Conservation (phyloP, 2,113 vertebrate genomes). For the Mus musculus region DNA sequence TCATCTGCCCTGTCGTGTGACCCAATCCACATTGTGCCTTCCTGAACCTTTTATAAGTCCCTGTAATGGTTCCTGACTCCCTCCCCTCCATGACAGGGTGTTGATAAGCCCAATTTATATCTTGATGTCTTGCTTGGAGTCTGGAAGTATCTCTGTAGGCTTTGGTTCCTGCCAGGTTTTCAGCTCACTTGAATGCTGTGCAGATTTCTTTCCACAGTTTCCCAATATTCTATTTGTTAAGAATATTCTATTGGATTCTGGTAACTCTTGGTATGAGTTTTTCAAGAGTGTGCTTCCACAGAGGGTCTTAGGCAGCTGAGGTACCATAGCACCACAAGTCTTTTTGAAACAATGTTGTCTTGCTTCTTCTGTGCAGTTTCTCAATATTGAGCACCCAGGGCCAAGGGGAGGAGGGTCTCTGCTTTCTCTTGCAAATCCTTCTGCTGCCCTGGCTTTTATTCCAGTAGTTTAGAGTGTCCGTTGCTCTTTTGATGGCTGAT, state of each 20-base stretch:
- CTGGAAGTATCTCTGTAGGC: neutral
- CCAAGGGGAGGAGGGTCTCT: neutral
- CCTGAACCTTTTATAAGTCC: constrained; percentile 72
- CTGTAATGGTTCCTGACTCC: neutral
- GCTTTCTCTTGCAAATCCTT: neutral
- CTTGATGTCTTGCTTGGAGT: neutral
- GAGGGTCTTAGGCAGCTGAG: neutral
- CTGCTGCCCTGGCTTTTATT: no score
- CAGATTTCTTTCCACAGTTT: neutral
- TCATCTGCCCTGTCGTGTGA: constrained; percentile 38
- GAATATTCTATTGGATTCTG: neutral
- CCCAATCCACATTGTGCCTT: constrained; percentile 66
- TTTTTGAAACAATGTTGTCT: neutral
- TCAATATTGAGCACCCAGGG: neutral
- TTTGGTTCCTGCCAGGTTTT: neutral
- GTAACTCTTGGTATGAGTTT: neutral
- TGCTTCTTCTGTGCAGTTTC: neutral
- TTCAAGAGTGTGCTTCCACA: neutral
- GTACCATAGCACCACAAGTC: neutral
- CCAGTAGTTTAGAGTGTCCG: neutral
- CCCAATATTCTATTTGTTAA: neutral
- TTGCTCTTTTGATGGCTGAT: neutral
- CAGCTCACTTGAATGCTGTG: neutral
- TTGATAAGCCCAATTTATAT: no score
- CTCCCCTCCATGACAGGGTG: neutral